Percentiles rank a stretch among this genome's conserved stretches.
phyloP scores from a whole-genome alignment of 2,113 vertebrate genomes.

The Emberiza fucata region DNA sequence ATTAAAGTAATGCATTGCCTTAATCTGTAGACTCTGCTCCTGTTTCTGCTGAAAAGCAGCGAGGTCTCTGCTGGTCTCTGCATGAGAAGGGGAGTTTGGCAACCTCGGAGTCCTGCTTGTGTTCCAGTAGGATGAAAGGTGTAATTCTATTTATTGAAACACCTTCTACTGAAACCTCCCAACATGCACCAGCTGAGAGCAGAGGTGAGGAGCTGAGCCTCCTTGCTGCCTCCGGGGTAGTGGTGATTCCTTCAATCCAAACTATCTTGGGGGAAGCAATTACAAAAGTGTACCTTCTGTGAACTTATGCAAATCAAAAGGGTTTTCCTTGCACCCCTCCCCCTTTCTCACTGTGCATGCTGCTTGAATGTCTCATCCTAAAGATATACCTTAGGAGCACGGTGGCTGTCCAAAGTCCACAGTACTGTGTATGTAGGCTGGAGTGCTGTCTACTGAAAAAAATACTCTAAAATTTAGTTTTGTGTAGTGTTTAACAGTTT shows the following conservation, averaged over 20 bases:
- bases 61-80: neutral
- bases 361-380: slow-evolving; percentile 15
- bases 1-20: slow-evolving; percentile 35
- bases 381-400: neutral
- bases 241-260: accelerated
- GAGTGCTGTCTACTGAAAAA: slow-evolving; percentile 69
- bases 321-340: neutral
- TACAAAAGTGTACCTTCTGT: neutral
- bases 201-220: neutral
- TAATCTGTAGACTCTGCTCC: neutral
- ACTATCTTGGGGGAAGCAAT: neutral
- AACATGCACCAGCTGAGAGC: neutral
- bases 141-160: neutral
- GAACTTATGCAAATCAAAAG: neutral
- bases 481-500: slow-evolving; percentile 71
- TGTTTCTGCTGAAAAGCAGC: neutral
- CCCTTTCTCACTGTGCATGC: slow-evolving; percentile 3
- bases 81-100: neutral
- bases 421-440: slow-evolving; percentile 6
- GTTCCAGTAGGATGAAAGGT: neutral
- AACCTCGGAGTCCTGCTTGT: neutral
- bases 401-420: neutral
- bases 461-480: slow-evolving; percentile 43
- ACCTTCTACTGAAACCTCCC: neutral
- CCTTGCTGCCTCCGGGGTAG: neutral